Evolutionary conservation across 2,888 invertebrate genomes (phyloP), one percentile per base, ranked within the genome.

Genomic region (Dicranocentrus wangi): DNA sequence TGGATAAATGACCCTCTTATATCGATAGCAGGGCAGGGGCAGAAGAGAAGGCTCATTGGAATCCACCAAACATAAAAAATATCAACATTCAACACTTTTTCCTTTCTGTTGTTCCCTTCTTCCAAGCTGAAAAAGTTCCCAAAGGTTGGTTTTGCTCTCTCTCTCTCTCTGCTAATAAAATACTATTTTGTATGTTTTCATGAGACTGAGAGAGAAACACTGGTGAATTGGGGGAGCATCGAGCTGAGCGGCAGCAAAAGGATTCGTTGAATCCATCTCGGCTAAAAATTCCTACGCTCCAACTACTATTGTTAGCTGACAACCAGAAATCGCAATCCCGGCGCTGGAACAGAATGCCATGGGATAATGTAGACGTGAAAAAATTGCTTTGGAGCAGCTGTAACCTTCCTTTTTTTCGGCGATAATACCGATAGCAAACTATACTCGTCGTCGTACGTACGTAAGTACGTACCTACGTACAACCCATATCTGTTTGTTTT

Each of bases 381-480:
- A 72, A 72, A 72, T 72, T 72, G 72, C 72, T 72, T 43, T 27
- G 47, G 17, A 72, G 43, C 72, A 72, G 72, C 72, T 72, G 72
- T 17, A 19, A 65, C 39, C 10, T 3, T 51, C 2, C 2, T 47
- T 53, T 55, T 69, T 19, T 58, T 53, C 43, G 58, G 32, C 42
- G n/a, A n/a, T n/a, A n/a, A n/a, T n/a, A n/a, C n/a, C n/a, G n/a
- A n/a, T n/a, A n/a, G n/a, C n/a, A n/a, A n/a, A n/a, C n/a, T n/a
- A n/a, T n/a, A n/a, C n/a, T n/a, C n/a, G n/a, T n/a, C n/a, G n/a
- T n/a, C n/a, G n/a, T n/a, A n/a, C n/a, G n/a, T n/a, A n/a, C n/a
- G n/a, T n/a, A n/a, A n/a, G n/a, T n/a, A n/a, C n/a, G n/a, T n/a
- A n/a, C n/a, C n/a, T n/a, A n/a, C n/a, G n/a, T n/a, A n/a, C 13